Evolutionary conservation across 2,797 vertebrate species (phyloP).

Genomic region (Artibeus jamaicensis): DNA sequence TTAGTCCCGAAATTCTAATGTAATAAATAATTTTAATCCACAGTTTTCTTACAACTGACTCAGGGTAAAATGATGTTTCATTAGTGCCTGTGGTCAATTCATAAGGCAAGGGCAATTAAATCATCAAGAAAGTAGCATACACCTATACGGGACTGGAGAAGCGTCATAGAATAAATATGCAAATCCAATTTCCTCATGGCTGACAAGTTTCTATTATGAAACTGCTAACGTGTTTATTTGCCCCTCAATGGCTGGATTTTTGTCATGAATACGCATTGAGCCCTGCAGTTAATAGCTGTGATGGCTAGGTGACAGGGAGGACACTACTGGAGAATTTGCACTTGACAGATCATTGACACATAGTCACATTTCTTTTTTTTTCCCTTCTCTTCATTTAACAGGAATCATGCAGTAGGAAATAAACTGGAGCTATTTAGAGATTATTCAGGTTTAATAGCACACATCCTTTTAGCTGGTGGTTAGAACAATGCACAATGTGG

Average conservation of each 20-base stretch:
- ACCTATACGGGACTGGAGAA: slow-evolving; percentile 40
- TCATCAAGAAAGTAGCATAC: slow-evolving; percentile 27
- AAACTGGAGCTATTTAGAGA: slow-evolving; percentile 63
- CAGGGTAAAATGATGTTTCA: background rate
- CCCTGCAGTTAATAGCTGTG: slow-evolving; percentile 64
- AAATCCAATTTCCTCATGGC: slow-evolving; percentile 59
- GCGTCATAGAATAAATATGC: slow-evolving; percentile 54
- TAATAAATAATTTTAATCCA: slow-evolving; percentile 22
- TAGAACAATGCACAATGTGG: slow-evolving; percentile 74
- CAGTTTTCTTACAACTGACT: background rate
- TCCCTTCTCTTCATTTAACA: slow-evolving; percentile 49
- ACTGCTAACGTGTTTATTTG: slow-evolving; percentile 71
- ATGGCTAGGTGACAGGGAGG: slow-evolving; percentile 71
- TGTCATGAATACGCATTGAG: slow-evolving; percentile 65
- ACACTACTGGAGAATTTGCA: slow-evolving; percentile 61
- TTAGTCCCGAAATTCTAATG: background rate
- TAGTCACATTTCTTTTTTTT: slow-evolving; percentile 52
- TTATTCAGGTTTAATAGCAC: slow-evolving; percentile 76
- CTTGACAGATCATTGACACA: slow-evolving; percentile 74
- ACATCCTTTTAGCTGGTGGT: slow-evolving; percentile 67
- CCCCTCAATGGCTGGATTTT: slow-evolving; percentile 58
- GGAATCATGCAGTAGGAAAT: slow-evolving; percentile 60
- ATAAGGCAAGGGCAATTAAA: slow-evolving; percentile 32
- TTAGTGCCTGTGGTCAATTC: background rate
- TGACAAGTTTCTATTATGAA: slow-evolving; percentile 74